A percentile compares a stretch with the other conserved stretches of the same genome.
These are phyloP conservation scores for Pogonocichla stellata DNA, from an alignment of 2,113 vertebrate species.

Conservation along the genomic window DNA sequence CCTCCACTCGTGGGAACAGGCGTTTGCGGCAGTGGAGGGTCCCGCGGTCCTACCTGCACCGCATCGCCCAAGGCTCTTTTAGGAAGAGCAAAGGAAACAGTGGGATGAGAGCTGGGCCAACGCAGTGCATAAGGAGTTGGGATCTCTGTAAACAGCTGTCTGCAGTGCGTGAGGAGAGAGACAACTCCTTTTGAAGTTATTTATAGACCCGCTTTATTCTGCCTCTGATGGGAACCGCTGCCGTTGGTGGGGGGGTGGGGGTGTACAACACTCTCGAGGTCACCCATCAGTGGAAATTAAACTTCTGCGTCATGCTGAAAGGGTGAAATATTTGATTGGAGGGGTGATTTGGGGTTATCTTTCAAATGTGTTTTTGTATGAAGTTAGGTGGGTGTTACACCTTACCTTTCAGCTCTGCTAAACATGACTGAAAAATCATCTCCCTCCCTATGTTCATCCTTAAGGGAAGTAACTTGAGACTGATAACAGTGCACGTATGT, in stretches of 20 bases:
- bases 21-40: background rate
- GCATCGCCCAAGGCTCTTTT: background rate
- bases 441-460: background rate
- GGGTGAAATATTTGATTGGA: background rate
- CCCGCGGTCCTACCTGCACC: background rate
- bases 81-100: background rate
- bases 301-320: constrained; percentile 25
- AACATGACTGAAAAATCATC: background rate
- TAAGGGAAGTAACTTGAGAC: background rate
- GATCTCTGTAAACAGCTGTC: constrained; percentile 2
- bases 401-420: background rate
- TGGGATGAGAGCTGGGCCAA: background rate
- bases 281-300: background rate
- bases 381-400: background rate
- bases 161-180: constrained; percentile 16
- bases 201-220: constrained; percentile 21
- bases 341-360: background rate
- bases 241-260: background rate
- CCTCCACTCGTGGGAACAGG: background rate
- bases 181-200: constrained; percentile 23
- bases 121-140: background rate
- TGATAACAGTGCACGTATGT: background rate
- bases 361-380: background rate
- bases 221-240: background rate
- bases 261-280: background rate